Conservation (phyloP, 2,113 vertebrate species). For the Pelvicachromis taeniatus region DNA sequence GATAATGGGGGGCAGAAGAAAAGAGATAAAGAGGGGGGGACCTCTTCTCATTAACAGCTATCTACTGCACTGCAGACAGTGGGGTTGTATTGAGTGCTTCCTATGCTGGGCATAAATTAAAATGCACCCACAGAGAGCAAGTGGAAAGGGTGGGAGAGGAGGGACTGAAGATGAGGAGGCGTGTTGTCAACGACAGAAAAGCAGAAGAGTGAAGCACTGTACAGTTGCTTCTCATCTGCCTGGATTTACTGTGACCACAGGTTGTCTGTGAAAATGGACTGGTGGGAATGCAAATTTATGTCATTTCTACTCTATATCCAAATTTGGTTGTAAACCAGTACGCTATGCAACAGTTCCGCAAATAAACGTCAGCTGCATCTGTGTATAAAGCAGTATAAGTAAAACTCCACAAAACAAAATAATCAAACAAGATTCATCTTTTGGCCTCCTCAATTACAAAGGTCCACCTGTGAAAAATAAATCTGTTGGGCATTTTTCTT, state of each 20-base stretch:
- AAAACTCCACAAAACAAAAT: background rate
- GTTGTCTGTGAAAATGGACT: background rate
- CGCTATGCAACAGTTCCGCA: background rate
- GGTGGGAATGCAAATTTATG: background rate
- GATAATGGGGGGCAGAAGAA: constrained; percentile 93
- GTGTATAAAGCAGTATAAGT: background rate
- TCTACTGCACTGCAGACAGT: constrained; percentile 93
- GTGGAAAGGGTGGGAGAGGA: constrained; percentile 11
- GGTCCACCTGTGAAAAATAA: no score
- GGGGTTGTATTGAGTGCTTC: constrained; percentile 85
- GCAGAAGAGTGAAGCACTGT: background rate
- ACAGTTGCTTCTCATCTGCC: background rate
- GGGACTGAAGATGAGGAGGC: constrained; percentile 7
- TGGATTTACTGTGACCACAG: background rate
- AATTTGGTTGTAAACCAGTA: background rate
- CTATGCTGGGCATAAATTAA: constrained; percentile 88
- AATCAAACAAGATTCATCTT: background rate
- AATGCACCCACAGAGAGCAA: constrained; percentile 61
- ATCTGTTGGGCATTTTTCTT: no score
- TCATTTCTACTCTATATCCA: background rate
- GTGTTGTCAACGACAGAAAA: constrained; percentile 29
- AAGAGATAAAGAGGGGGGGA: constrained; percentile 91
- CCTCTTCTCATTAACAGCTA: constrained; percentile 99
- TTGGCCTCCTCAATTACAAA: background rate
- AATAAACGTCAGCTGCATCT: background rate